Evolutionary conservation across 2,888 invertebrate species (phyloP), one percentile per base, ranked within the genome.

Genomic region (Pseudanteris insignis): DNA sequence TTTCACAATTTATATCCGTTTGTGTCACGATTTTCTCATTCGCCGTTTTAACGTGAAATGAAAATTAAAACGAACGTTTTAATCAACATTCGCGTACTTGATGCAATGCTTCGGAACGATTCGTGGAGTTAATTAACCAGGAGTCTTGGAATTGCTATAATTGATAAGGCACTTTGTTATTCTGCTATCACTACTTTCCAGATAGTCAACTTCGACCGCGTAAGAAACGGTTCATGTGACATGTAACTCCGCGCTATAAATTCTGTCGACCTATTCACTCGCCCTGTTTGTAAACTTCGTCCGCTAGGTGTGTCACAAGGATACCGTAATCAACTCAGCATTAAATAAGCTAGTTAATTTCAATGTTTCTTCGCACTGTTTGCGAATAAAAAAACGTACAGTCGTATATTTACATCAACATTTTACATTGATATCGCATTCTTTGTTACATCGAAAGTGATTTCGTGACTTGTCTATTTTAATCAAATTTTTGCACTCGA

Each of bases 211-310:
- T 69, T 68, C 55, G 43, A 61, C 63, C 47, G 55, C 36, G 54
- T 61, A 65, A 67, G 67, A 63, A 66, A 67, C 63, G 69, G 66
- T 67, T 66, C 60, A 58, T 54, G 65, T 57, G 53, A 57, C 64
- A 64, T 67, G 66, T 65, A 63, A 64, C 67, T 64, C 50, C 51
- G 29, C 65, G 59, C 67, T 64, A 68, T 68, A 69, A 68, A 67
- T 67, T 69, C 67, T 66, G 53, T 65, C 65, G 64, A 67, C 66
- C 66, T 66, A 69, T 68, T 69, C 64, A 66, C 61, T 58, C 57
- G 44, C 43, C 26, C 57, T 53, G 44, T 53, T 60, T 60, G 55
- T 61, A 40, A 55, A 46, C 61, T 61, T 55, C 37, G 54, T 50
- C 50, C 55, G 24, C 34, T 50, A 46, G 61, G 61, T 50, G 61